Evolutionary conservation across 2,113 vertebrate species (phyloP).

Genomic region (Actenoides hombroni): DNA sequence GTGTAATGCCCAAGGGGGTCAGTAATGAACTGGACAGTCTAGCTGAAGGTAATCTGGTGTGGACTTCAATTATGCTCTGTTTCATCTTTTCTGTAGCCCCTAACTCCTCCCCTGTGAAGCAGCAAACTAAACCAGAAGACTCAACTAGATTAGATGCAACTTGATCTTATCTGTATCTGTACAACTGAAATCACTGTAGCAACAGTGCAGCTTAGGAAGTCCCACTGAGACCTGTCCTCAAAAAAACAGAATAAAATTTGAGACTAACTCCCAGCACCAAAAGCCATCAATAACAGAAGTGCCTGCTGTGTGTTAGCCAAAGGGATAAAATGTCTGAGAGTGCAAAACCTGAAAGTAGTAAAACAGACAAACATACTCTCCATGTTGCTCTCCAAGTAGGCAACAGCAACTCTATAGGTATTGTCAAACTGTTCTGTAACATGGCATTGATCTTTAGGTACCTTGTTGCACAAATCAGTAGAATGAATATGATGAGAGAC

Average conservation of each 20-base stretch:
- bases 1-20: not conserved
- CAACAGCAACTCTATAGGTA: not conserved
- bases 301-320: not conserved
- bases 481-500: not conserved
- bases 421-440: not conserved
- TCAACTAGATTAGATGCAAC: not conserved
- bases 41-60: not conserved
- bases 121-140: not conserved
- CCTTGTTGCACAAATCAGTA: not conserved
- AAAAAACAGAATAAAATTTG: not conserved
- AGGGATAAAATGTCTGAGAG: not conserved
- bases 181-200: not conserved
- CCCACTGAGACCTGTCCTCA: not conserved
- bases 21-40: not conserved
- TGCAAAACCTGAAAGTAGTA: not conserved
- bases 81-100: not conserved
- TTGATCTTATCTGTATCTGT: not conserved
- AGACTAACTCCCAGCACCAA: not conserved
- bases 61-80: not conserved
- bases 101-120: not conserved
- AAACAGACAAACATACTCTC: not conserved
- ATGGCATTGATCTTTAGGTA: not conserved
- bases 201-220: not conserved
- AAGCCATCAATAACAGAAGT: not conserved
- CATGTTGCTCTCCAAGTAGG: not conserved